Evolutionary conservation across 2,113 vertebrate genomes (phyloP).

Genomic region (Thalassarche chlororhynchos): DNA sequence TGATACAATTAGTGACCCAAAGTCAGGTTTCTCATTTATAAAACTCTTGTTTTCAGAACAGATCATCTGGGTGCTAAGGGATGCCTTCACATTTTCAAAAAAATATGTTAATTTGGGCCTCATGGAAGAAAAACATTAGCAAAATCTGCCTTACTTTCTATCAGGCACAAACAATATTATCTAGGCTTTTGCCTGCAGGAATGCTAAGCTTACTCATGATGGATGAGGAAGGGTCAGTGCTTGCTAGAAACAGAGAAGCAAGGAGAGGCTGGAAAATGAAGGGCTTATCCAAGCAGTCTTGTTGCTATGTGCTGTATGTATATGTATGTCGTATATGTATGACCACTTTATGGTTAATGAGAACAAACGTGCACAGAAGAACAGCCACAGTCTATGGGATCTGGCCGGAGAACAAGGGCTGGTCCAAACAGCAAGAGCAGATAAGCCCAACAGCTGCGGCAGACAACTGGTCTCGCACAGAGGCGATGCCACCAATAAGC

Average conservation of each 20-base stretch:
- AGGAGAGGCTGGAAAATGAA: not conserved
- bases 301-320: not conserved
- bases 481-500: not conserved
- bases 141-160: not conserved
- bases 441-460: not conserved
- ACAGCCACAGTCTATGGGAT: accelerated
- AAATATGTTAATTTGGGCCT: not conserved
- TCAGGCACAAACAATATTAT: not conserved
- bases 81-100: not conserved
- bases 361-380: not conserved
- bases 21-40: not conserved
- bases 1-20: conserved; percentile 18
- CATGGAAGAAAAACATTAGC: not conserved
- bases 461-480: not conserved
- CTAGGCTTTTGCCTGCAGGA: conserved; percentile 3
- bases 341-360: not conserved
- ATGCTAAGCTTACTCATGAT: not conserved
- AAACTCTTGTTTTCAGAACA: not conserved
- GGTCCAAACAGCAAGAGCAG: not conserved
- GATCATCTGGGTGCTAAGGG: not conserved
- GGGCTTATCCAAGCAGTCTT: not conserved
- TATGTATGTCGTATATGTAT: not conserved
- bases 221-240: not conserved
- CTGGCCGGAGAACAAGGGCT: not conserved
- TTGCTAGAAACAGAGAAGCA: not conserved